A percentile compares a stretch with the other conserved stretches of the same genome.
phyloP scores from a whole-genome alignment of 2,888 invertebrate genomes.

The Acronicta leporina region DNA sequence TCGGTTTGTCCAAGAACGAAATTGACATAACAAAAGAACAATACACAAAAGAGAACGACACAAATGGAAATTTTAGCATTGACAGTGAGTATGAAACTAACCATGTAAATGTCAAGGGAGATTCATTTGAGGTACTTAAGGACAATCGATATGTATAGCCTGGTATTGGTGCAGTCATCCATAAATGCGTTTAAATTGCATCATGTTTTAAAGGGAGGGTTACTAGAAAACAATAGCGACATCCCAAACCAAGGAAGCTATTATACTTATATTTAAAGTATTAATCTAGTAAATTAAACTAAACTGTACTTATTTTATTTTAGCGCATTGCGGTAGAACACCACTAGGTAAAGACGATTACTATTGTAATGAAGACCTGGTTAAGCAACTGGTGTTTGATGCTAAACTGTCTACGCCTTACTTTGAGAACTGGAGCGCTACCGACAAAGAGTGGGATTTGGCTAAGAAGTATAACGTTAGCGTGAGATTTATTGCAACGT shows the following conservation, averaged over 20 bases:
- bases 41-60: conserved; percentile 69
- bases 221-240: too few relatives aligned
- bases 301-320: conserved; percentile 13
- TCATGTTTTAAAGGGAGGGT: too few relatives aligned
- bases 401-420: conserved; percentile 92
- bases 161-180: too few relatives aligned
- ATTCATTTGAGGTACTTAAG: too few relatives aligned
- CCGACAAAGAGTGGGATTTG: conserved; percentile 84
- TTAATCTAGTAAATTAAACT: not conserved
- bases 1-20: conserved; percentile 88
- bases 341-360: conserved; percentile 91
- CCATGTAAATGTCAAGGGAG: not conserved
- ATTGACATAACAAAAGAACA: conserved; percentile 81
- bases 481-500: conserved; percentile 95
- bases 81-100: conserved; percentile 67
- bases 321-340: conserved; percentile 91
- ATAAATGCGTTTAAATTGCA: too few relatives aligned
- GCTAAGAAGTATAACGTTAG: conserved; percentile 92
- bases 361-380: conserved; percentile 95
- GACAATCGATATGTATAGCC: too few relatives aligned
- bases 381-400: conserved; percentile 96
- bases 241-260: too few relatives aligned
- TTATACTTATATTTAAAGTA: too few relatives aligned
- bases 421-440: conserved; percentile 88
- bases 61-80: conserved; percentile 59